These are phyloP conservation scores for Phylloscopus whistleri DNA, from an alignment of 2,113 vertebrate species.

Conservation along the genomic window DNA sequence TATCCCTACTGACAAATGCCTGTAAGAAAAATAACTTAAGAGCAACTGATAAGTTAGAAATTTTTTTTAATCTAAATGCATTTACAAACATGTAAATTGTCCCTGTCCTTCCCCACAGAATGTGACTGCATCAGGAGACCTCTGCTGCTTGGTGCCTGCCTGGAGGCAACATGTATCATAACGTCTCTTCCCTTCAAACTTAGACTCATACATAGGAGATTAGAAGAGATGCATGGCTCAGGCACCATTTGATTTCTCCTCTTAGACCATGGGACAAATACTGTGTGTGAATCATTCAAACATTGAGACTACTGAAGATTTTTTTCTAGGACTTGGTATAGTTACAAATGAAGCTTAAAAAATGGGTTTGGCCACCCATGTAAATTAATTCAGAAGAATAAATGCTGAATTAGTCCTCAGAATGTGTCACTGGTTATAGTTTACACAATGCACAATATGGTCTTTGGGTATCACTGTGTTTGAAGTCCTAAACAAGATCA, in stretches of 20 bases:
- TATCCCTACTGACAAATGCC: not conserved
- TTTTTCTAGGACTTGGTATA: not conserved
- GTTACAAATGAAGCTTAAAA: not conserved
- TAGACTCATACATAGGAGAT: not conserved
- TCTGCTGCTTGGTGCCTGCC: not conserved
- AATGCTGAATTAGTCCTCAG: not conserved
- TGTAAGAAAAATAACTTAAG: not conserved
- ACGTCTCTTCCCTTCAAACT: not conserved
- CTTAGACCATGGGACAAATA: not conserved
- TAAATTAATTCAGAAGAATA: not conserved
- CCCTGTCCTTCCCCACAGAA: not conserved
- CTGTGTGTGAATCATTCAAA: not conserved
- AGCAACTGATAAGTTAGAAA: not conserved
- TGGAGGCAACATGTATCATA: not conserved
- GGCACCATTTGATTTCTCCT: not conserved
- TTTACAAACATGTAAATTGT: not conserved
- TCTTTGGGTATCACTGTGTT: not conserved
- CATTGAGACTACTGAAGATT: not conserved
- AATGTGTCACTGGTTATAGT: not conserved
- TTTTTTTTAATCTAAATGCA: not conserved
- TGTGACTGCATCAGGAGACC: not conserved
- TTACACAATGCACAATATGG: not conserved
- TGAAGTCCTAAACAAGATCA: not conserved
- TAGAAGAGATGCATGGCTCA: not conserved
- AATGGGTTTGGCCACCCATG: not conserved